These are phyloP conservation scores for Thalassaphorura encarpata DNA, from an alignment of 1,140 invertebrate species.

Conservation along the genomic window DNA sequence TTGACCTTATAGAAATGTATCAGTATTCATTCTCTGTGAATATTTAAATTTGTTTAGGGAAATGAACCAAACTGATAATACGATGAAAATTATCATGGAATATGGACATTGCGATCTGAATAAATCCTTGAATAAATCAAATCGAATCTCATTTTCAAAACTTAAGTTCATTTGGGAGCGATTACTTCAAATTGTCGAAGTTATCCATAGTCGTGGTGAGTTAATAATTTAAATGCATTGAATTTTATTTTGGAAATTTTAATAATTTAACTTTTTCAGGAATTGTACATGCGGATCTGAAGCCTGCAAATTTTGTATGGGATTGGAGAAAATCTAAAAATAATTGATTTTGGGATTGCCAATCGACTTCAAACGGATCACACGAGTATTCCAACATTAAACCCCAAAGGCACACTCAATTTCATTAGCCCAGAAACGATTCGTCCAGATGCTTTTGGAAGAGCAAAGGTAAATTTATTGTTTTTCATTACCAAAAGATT, in stretches of 20 bases:
- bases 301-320: constrained; percentile 92
- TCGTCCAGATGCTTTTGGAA: constrained; percentile 37
- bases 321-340: constrained; percentile 75
- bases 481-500: not conserved
- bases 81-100: constrained; percentile 80
- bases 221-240: constrained; percentile 5
- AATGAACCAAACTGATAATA: constrained; percentile 37
- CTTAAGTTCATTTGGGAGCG: constrained; percentile 86
- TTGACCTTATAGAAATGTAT: no score
- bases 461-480: constrained; percentile 29
- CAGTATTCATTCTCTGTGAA: no score
- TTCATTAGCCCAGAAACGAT: constrained; percentile 95
- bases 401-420: constrained; percentile 77
- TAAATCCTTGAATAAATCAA: constrained; percentile 55
- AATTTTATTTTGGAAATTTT: not conserved
- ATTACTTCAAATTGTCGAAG: constrained; percentile 82
- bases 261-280: constrained; percentile 44
- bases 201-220: constrained; percentile 78
- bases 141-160: constrained; percentile 49
- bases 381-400: constrained; percentile 77
- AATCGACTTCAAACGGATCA: constrained; percentile 75
- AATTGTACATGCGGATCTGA: constrained; percentile 91
- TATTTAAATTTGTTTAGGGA: constrained; percentile 42
- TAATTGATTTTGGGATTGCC: constrained; percentile 99
- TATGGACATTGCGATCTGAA: constrained; percentile 83